A percentile compares a stretch with the other conserved stretches of the same genome.
phyloP scores from a whole-genome alignment of 2,888 invertebrate species.

The Melitaea athalia region DNA sequence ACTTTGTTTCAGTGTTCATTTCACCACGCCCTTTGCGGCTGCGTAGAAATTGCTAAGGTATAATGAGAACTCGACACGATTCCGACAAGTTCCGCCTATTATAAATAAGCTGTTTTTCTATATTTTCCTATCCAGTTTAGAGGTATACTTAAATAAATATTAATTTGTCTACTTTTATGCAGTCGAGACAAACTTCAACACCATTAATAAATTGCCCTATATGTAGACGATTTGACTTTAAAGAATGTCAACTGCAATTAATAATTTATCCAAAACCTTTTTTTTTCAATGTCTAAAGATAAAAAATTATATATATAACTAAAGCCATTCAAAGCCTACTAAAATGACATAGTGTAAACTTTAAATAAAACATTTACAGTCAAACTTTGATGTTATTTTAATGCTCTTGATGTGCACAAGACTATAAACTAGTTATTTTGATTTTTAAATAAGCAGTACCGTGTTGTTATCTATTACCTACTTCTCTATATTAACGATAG shows the following conservation, averaged over 20 bases:
- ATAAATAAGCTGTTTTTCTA: conserved; percentile 17
- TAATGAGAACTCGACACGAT: conserved; percentile 31
- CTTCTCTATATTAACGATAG: background rate
- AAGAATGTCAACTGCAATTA: too few relatives aligned
- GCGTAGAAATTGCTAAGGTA: conserved; percentile 23
- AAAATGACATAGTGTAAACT: too few relatives aligned
- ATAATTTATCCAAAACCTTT: too few relatives aligned
- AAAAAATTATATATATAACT: too few relatives aligned
- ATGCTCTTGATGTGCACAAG: background rate
- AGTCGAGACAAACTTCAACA: background rate
- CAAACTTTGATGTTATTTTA: too few relatives aligned
- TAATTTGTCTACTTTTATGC: background rate
- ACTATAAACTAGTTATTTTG: background rate
- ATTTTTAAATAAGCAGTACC: background rate
- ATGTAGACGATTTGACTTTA: background rate
- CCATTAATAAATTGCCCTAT: background rate
- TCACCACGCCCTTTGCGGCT: conserved; percentile 21
- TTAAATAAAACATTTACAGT: too few relatives aligned
- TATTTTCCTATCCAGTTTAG: background rate
- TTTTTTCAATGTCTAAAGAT: too few relatives aligned
- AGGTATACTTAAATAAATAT: background rate
- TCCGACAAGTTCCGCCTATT: conserved; percentile 31
- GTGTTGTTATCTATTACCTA: background rate
- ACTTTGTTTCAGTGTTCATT: conserved; percentile 19
- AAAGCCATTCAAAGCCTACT: too few relatives aligned